Percentiles rank a stretch among this genome's conserved stretches.
Conservation (phyloP, 2,888 invertebrate species). For the Andrena camellia region DNA sequence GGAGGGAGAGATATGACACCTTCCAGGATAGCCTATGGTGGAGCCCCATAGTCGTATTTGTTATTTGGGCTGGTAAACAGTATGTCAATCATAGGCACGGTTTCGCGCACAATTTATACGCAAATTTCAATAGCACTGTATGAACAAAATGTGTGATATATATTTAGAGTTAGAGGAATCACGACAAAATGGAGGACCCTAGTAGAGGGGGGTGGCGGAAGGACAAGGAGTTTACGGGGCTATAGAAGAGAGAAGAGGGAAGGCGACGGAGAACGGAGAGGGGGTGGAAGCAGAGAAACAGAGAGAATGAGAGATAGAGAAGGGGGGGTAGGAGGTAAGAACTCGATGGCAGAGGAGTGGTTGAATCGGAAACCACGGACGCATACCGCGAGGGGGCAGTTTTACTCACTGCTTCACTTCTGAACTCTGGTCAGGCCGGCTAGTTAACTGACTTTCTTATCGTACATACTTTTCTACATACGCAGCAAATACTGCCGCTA, state of each 20-base stretch:
- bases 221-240: slow-evolving; percentile 59
- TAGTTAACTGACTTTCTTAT: slow-evolving; percentile 65
- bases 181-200: slow-evolving; percentile 82
- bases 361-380: slow-evolving; percentile 76
- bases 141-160: slow-evolving; percentile 73
- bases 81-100: slow-evolving; percentile 78
- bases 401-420: slow-evolving; percentile 73
- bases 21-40: slow-evolving; percentile 80
- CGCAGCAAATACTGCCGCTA: slow-evolving; percentile 34
- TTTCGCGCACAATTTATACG: slow-evolving; percentile 64
- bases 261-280: slow-evolving; percentile 64
- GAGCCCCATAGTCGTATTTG: slow-evolving; percentile 81
- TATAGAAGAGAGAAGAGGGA: slow-evolving; percentile 65
- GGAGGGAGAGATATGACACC: slow-evolving; percentile 74
- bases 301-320: slow-evolving; percentile 49
- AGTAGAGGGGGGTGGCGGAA: slow-evolving; percentile 67
- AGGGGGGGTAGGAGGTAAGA: slow-evolving; percentile 74
- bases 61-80: slow-evolving; percentile 71
- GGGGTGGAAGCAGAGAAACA: slow-evolving; percentile 52
- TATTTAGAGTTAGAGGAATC: slow-evolving; percentile 82
- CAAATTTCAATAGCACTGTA: slow-evolving; percentile 63
- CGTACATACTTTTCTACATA: slow-evolving; percentile 64
- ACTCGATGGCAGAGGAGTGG: slow-evolving; percentile 77
- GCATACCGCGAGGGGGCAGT: slow-evolving; percentile 80
- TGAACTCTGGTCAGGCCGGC: slow-evolving; percentile 70